These are phyloP conservation scores for Xyliphius kryptos DNA, from an alignment of 2,113 vertebrate species.

Conservation along the genomic window DNA sequence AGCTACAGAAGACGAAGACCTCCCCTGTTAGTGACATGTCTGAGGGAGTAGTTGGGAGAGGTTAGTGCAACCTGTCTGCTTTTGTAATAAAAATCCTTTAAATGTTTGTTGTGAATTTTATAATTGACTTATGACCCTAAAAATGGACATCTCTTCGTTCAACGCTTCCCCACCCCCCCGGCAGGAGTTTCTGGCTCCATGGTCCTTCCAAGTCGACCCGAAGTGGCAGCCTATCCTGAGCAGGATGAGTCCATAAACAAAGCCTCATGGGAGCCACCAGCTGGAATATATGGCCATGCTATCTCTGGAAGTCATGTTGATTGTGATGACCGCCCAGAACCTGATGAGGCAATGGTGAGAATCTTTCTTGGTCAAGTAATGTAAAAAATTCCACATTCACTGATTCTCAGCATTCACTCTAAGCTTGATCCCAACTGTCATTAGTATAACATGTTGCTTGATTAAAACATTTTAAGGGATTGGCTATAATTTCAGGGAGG, in stretches of 20 bases:
- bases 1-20: constrained; percentile 50
- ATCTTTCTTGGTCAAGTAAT: too few relatives aligned
- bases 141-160: too few relatives aligned
- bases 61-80: too few relatives aligned
- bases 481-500: too few relatives aligned
- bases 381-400: too few relatives aligned
- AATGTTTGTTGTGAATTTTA: too few relatives aligned
- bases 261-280: constrained; percentile 50
- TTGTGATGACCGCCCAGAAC: constrained; percentile 41
- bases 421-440: too few relatives aligned
- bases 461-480: too few relatives aligned
- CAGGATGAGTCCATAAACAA: constrained; percentile 51
- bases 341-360: constrained; percentile 58
- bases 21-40: constrained; percentile 56
- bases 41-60: constrained; percentile 80
- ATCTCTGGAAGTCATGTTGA: constrained; percentile 48
- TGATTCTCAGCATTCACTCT: too few relatives aligned
- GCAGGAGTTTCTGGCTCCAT: constrained; percentile 75
- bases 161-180: background rate
- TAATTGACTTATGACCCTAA: too few relatives aligned
- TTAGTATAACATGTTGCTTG: too few relatives aligned
- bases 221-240: constrained; percentile 48
- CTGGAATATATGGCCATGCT: constrained; percentile 57
- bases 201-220: constrained; percentile 43
- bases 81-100: too few relatives aligned